Evolutionary conservation across 1,140 invertebrate species (phyloP), one percentile per base, ranked within the genome.

Genomic region (Pteromalus puparum): DNA sequence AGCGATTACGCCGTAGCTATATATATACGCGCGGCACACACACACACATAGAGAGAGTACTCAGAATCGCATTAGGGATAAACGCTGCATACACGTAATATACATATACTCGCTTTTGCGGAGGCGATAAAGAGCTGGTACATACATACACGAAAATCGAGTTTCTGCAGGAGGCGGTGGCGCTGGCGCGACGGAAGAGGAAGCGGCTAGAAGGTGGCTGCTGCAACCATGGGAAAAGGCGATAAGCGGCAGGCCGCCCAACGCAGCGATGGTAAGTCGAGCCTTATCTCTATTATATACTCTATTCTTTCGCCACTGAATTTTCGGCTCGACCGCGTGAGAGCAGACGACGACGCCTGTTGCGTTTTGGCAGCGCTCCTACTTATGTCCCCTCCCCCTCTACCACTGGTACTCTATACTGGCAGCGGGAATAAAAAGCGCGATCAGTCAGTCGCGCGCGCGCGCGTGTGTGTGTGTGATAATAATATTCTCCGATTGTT

Each of bases 241-340:
- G 92, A 93, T 89, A 93, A 93, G 89, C 91, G 89, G 85, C 88
- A 91, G 83, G 89, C 90, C 86, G 90, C 90, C 70, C 92, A 93
- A 86, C 92, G 92, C 87, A 92, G 90, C 88, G 92, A 93, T 67
- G 92, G 92, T 93, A 88, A 93, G 92, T 34, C n/a, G n/a, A n/a
- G n/a, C n/a, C n/a, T n/a, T n/a, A n/a, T n/a, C n/a, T n/a, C 70
- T 7, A 1, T 38, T 38, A 21, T n/a, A 1, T 74, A 4, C 72
- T 70, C 26, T 7, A 13, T 13, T 28, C 21, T 12, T 28, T 12
- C 21, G n/a, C 26, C 5, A 30, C 30, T 21, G 34, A 26, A n/a
- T 38, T 21, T 74, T 38, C 72, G 28, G 28, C 28, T 74, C 72
- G 26, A 30, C 67, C 67, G 67, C 30, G 73, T 42, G 73, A 30